Conservation (phyloP, 2,888 invertebrate genomes). For the Hanleya hanleyi region DNA sequence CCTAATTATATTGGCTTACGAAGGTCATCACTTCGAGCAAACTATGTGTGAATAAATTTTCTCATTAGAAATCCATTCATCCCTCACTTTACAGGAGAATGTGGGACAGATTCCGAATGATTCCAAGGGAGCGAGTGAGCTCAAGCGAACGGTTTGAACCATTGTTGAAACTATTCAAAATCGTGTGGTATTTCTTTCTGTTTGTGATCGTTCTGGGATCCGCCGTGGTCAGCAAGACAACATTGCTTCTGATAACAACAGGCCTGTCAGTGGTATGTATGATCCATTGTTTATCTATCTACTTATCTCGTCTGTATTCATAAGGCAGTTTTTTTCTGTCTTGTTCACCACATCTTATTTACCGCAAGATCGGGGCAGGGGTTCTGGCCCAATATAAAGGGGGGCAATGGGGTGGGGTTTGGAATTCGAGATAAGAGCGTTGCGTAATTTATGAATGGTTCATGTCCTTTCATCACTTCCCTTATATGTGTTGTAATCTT, state of each 20-base stretch:
- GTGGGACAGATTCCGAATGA: constrained; percentile 67
- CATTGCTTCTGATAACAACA: constrained; percentile 75
- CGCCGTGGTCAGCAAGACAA: constrained; percentile 91
- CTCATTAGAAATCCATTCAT: too few relatives aligned
- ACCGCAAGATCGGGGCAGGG: constrained; percentile 7
- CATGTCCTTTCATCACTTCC: too few relatives aligned
- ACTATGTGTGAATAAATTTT: too few relatives aligned
- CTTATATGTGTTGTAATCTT: too few relatives aligned
- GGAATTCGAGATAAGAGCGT: too few relatives aligned
- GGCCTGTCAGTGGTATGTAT: constrained; percentile 46
- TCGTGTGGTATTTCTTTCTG: constrained; percentile 88
- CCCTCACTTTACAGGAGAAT: constrained; percentile 43
- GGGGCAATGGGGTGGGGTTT: too few relatives aligned
- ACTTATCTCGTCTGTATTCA: not conserved
- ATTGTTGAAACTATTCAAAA: constrained; percentile 66
- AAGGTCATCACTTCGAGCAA: too few relatives aligned
- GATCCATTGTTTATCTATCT: too few relatives aligned
- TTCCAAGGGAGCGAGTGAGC: constrained; percentile 55
- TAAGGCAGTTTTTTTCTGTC: not conserved
- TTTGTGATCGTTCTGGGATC: constrained; percentile 88
- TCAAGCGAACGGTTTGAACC: constrained; percentile 49
- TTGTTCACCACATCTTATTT: not conserved
- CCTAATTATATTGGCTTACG: too few relatives aligned
- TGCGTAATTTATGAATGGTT: too few relatives aligned
- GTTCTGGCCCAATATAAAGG: too few relatives aligned